Base-by-base conservation (phyloP, 2,113 vertebrate genomes). In the Tachysurus vachellii region DNA sequence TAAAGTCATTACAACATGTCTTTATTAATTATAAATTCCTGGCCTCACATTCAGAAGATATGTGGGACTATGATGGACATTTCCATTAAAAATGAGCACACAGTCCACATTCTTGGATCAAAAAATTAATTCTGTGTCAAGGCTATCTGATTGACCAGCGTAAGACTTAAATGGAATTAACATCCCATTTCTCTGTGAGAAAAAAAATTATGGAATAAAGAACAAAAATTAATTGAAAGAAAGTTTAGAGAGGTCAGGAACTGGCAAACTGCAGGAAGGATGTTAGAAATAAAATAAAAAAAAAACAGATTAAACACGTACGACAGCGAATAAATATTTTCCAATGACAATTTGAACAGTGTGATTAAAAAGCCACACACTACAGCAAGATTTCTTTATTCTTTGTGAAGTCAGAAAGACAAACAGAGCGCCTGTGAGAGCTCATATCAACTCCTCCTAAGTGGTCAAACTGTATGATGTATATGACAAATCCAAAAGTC, bases 381-480 rank as follows among this genome's bases (percentile, higher is more conserved):
- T 59, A 31, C 19, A 14, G 31, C 31, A 44, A 6, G 31, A 42
- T 56, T 57, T 59, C 28, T 19, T 79, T 79, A 56, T 10, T 54
- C 53, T 9, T 19, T 19, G 28, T 53, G 71, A 89, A 83, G 28
- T 1, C 19, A 82, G 4, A 66, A 50, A 50, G 23, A 73, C 47
- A 70, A 70, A 62, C 81, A 53, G 47, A 68, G 47, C 47, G 56
- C 85, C 73, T 36, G 92, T 95, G 94, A 93, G 93, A 90, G 93
- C 90, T 90, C 81, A 94, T 95, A 95, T 95, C 96, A 96, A 96
- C 94, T 95, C 95, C 96, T 91, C 95, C 84, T 89, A 93, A 96
- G 94, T 96, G 96, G 96, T 97, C 97, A 97, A 96, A 94, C 96
- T 96, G 95, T 53, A 86, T 96, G 97, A 96, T 96, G 93, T 94